Conservation (phyloP, 92 coral and sea anemone species). For the Siderastrea radians region DNA sequence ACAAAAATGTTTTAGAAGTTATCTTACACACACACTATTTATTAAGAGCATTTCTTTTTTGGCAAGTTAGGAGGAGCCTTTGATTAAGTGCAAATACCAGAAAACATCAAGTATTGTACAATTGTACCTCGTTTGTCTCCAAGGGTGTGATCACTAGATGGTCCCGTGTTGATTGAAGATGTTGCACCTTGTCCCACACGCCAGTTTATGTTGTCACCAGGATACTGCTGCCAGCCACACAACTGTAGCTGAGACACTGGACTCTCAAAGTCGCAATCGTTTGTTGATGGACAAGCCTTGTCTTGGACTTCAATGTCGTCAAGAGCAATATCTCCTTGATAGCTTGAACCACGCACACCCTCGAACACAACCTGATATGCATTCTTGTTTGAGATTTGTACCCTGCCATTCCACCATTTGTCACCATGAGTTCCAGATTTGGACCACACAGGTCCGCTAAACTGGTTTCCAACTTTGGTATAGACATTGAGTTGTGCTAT, state of each 20-base stretch:
- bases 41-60: no score
- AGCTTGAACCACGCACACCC: constrained; percentile 90
- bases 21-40: no score
- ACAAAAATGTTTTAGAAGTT: no score
- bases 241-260: constrained; percentile 57
- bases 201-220: constrained; percentile 83
- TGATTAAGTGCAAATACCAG: no score
- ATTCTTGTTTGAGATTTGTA: constrained; percentile 66
- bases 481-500: constrained; percentile 86
- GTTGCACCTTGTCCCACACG: constrained; percentile 81
- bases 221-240: constrained; percentile 85
- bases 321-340: constrained; percentile 87
- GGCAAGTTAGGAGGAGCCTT: no score
- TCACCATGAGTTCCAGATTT: constrained; percentile 92
- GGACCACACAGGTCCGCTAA: constrained; percentile 88
- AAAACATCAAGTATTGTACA: not conserved
- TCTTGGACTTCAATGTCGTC: constrained; percentile 78
- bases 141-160: constrained; percentile 91
- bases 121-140: constrained; percentile 86
- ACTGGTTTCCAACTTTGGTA: constrained; percentile 72
- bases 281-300: constrained; percentile 53
- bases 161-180: constrained; percentile 82
- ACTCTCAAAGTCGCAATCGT: constrained; percentile 87
- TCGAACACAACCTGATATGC: constrained; percentile 86
- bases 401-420: constrained; percentile 85